phyloP scores from a whole-genome alignment of 2,797 vertebrate species.

The Leptodon cayanensis region DNA sequence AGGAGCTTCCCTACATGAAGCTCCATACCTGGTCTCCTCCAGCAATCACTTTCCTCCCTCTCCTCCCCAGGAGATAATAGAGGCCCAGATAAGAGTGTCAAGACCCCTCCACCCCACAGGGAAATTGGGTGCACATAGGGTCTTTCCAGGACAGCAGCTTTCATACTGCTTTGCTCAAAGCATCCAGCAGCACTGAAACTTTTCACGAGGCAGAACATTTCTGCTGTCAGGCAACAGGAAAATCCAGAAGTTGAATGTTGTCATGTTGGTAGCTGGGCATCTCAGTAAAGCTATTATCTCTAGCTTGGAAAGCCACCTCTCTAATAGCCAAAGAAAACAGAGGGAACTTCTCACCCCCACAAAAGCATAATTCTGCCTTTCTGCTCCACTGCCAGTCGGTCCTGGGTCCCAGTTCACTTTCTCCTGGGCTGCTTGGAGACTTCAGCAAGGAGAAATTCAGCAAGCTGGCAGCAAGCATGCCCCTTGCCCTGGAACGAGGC shows the following conservation, averaged over 20 bases:
- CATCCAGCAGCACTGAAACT: background rate
- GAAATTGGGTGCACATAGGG: fast-evolving
- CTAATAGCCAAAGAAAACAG: background rate
- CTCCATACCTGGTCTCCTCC: background rate
- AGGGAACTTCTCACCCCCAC: background rate
- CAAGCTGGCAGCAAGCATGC: background rate
- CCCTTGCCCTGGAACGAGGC: fast-evolving
- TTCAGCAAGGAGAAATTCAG: background rate
- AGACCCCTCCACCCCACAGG: background rate
- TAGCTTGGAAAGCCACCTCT: background rate
- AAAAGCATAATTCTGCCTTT: background rate
- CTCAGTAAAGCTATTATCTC: background rate
- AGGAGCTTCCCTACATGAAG: background rate
- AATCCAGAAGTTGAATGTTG: background rate
- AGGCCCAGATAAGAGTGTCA: background rate
- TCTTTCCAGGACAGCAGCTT: background rate
- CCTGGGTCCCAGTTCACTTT: background rate
- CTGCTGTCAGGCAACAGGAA: background rate
- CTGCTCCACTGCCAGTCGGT: background rate
- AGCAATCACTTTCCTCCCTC: background rate
- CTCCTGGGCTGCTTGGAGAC: background rate
- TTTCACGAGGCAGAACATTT: background rate
- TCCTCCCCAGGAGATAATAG: background rate
- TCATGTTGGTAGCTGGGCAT: background rate
- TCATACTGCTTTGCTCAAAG: background rate